Conservation (phyloP, 2,113 vertebrate genomes). For the Smithornis capensis region DNA sequence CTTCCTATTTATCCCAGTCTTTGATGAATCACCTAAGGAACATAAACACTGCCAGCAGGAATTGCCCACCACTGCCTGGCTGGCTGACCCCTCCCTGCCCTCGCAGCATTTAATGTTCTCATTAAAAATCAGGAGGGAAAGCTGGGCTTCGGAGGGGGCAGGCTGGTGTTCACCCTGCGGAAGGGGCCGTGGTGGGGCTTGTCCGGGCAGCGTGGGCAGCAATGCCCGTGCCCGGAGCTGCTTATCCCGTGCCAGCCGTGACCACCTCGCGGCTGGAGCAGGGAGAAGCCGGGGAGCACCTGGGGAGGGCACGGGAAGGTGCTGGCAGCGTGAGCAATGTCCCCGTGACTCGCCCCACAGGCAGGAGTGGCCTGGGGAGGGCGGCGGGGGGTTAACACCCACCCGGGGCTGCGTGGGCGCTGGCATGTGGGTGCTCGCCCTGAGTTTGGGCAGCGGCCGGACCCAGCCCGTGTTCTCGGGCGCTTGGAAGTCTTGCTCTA, state of each 20-base stretch:
- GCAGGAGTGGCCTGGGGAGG: neutral
- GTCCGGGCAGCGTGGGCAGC: neutral
- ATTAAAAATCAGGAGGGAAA: neutral
- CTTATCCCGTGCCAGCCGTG: neutral
- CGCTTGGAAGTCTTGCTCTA: neutral
- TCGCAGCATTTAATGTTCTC: neutral
- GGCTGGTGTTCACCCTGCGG: neutral
- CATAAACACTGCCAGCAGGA: neutral
- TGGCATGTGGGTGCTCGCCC: neutral
- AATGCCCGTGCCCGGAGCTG: neutral
- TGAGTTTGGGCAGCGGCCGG: neutral
- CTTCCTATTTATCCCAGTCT: conserved; percentile 32
- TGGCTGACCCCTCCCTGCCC: conserved; percentile 52
- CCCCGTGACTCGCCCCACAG: neutral
- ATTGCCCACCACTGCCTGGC: neutral
- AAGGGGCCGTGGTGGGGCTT: neutral
- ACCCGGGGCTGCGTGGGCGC: neutral
- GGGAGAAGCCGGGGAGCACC: neutral
- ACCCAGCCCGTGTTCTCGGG: neutral
- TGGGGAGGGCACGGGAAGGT: neutral
- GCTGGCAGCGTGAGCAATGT: accelerated
- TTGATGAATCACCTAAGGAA: conserved; percentile 45
- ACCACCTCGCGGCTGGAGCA: neutral
- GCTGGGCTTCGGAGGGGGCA: neutral
- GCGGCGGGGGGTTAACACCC: neutral